A percentile compares a stretch with the other conserved stretches of the same genome.
These are phyloP conservation scores for Mesembrinibis cayennensis DNA, from an alignment of 2,113 vertebrate species.

Conservation along the genomic window DNA sequence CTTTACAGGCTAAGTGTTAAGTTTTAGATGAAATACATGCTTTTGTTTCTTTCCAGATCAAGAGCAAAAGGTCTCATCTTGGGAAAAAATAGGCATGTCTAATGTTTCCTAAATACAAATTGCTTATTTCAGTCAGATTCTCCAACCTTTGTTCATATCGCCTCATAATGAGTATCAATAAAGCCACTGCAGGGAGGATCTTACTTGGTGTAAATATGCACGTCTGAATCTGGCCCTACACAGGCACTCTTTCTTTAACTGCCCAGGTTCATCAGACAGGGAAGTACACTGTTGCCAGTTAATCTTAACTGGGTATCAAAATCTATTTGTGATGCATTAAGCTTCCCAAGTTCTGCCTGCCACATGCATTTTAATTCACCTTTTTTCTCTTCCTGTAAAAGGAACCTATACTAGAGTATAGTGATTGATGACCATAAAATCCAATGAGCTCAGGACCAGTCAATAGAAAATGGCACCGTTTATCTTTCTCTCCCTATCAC, in stretches of 20 bases:
- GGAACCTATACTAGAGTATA: background rate
- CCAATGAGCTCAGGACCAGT: background rate
- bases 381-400: background rate
- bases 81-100: background rate
- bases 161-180: background rate
- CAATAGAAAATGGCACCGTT: background rate
- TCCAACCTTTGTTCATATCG: background rate
- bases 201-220: background rate
- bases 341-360: background rate
- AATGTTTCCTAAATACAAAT: background rate
- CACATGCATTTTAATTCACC: background rate
- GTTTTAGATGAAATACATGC: background rate
- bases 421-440: background rate
- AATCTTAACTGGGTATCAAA: background rate
- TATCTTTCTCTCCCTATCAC: background rate
- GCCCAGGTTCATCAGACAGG: background rate
- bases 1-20: background rate
- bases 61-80: background rate
- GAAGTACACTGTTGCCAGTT: background rate
- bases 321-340: background rate
- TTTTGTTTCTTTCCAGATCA: background rate
- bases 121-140: background rate
- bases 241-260: background rate
- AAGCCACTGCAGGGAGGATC: background rate
- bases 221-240: accelerated